Conservation (phyloP, 92 coral and sea anemone species). For the Plumapathes pennacea region DNA sequence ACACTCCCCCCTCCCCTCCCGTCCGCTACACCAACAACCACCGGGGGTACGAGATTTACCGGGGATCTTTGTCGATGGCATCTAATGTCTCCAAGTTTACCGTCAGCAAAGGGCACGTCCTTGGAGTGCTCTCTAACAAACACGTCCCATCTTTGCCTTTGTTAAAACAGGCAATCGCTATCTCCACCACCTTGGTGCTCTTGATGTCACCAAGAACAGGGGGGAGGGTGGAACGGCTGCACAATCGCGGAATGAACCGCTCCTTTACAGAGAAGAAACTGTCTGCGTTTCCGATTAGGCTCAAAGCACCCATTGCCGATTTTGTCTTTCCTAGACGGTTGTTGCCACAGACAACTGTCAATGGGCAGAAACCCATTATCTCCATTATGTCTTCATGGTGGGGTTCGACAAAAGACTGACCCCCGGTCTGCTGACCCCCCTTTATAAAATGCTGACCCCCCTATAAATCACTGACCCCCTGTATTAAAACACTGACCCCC, state of each 20-base stretch:
- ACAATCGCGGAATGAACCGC: constrained; percentile 43
- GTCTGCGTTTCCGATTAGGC: constrained; percentile 29
- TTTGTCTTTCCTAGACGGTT: constrained; percentile 48
- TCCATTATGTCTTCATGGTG: constrained; percentile 39
- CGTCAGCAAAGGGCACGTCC: constrained; percentile 40
- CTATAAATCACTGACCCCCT: no score
- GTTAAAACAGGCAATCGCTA: constrained; percentile 24
- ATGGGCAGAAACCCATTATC: constrained; percentile 23
- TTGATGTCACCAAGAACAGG: constrained; percentile 51
- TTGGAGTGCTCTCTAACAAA: constrained; percentile 18
- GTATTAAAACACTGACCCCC: no score
- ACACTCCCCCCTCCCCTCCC: no score
- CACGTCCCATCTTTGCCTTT: constrained; percentile 57
- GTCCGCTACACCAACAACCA: background rate
- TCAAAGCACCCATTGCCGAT: constrained; percentile 38
- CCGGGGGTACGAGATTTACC: background rate
- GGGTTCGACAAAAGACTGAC: no score
- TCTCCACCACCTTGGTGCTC: constrained; percentile 2
- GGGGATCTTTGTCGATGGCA: constrained; percentile 16
- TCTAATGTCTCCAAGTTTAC: constrained; percentile 50
- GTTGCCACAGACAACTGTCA: constrained; percentile 41
- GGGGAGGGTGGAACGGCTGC: constrained; percentile 51
- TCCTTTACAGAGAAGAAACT: constrained; percentile 46
- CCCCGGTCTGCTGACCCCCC: no score
- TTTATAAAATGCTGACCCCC: no score